These are phyloP conservation scores for Temnopleurus reevesii DNA, from an alignment of 53 echinoderm and acorn worm species.

Conservation along the genomic window DNA sequence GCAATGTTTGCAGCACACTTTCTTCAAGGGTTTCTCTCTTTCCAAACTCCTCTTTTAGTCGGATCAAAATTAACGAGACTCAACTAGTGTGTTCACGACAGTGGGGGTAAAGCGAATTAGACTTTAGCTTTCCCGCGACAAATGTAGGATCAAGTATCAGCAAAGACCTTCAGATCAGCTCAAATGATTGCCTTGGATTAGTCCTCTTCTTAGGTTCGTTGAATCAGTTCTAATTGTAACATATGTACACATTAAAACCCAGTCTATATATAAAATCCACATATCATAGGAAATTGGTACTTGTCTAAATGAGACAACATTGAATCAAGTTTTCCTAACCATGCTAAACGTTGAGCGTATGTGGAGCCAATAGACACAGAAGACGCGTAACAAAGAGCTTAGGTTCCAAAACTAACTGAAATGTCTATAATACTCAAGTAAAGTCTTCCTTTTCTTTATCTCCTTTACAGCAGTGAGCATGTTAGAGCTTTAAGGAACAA, in stretches of 20 bases:
- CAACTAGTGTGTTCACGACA: not conserved
- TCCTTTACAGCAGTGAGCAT: conserved; percentile 2
- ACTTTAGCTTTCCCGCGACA: not conserved
- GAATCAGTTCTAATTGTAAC: not conserved
- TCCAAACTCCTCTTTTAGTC: not conserved
- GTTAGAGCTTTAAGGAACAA: conserved; percentile 13
- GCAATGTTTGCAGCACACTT: not conserved
- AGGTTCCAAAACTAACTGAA: not conserved
- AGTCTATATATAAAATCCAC: not conserved
- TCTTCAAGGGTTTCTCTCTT: not conserved
- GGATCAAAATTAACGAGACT: not conserved
- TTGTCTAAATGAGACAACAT: not conserved
- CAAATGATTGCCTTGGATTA: not conserved
- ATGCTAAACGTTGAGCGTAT: not conserved
- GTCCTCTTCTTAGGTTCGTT: not conserved
- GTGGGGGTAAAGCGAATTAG: not conserved
- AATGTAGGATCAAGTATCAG: not conserved
- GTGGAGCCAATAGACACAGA: no score
- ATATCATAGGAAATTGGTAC: conserved; percentile 4
- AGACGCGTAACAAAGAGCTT: not conserved
- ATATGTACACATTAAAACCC: no score
- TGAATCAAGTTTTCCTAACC: not conserved
- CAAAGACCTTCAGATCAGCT: not conserved
- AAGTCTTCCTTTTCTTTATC: not conserved
- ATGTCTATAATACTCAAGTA: not conserved